Evolutionary conservation across 2,113 vertebrate species (phyloP), one percentile per base, ranked within the genome.

Genomic region (Apteryx owenii): DNA sequence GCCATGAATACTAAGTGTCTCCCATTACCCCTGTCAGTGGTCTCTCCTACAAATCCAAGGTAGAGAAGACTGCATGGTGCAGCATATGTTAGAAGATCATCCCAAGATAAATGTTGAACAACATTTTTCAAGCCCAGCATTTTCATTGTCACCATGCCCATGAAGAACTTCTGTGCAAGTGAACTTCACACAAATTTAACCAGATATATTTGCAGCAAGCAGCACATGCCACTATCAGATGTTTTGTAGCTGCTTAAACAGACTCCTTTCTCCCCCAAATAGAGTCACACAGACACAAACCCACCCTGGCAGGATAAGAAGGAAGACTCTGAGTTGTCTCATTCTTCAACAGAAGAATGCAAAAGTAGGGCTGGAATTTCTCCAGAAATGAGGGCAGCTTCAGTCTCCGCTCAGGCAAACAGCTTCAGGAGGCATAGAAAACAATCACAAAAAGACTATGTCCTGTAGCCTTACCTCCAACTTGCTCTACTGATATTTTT

Each of bases 61-160:
- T 68, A 28, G 54, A 68, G 61, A 15, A 86, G 76, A 60, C 61
- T 60, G 26, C 3, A 3, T 68, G 26, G 29, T 22, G 28, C 3
- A 20, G 54, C 5, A 29, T 56, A 29, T 15, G 38, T 51, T 50
- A 42, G 48, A 7, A 48, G 44, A 50, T 33, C 53, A 38, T 56
- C 31, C 60, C 4, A 0, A 38, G 28, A 68, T 18, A 53, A n/a
- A 54, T 20, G 38, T 22, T 0, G 0, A 33, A 44, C 0, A 1
- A 53, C 31, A 4, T 33, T 73, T 69, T 81, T 62, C 56, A 76
- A 50, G 68, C 17, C 31, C 5, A 60, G 28, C 28, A 26, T 53
- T 86, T 91, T 62, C 40, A 31, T 26, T 75, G 2, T 61, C 53
- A 15, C 9, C 18, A 13, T 11, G 17, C 38, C 42, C 1, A 0